Evolutionary conservation across 2,797 vertebrate genomes (phyloP).

Genomic region (Brachyrhaphis roseni): DNA sequence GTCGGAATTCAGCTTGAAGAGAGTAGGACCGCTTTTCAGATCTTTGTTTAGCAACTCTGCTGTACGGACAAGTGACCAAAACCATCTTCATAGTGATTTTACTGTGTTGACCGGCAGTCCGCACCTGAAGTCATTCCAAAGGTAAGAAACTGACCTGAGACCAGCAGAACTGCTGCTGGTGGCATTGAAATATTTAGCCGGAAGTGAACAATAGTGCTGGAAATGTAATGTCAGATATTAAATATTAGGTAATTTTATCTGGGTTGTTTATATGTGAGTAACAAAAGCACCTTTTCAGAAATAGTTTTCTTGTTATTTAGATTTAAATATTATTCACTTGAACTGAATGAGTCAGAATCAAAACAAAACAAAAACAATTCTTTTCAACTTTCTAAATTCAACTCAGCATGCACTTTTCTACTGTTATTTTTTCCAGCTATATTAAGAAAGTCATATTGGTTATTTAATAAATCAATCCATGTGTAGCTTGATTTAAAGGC

Average conservation of each 20-base stretch:
- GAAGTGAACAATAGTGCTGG: not conserved
- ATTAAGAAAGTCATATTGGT: not conserved
- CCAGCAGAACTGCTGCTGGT: not conserved
- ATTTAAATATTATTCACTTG: not conserved
- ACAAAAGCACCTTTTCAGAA: not conserved
- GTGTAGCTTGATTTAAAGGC: not conserved
- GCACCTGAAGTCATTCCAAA: slow-evolving; percentile 9
- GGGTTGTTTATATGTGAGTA: not conserved
- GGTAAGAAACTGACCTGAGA: slow-evolving; percentile 41
- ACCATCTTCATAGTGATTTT: not conserved
- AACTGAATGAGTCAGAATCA: not conserved
- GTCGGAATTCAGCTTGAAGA: not conserved
- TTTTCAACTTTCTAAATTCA: not conserved
- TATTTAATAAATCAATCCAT: not conserved
- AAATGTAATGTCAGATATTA: not conserved
- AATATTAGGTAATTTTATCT: not conserved
- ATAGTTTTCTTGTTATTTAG: not conserved
- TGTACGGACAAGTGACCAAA: not conserved
- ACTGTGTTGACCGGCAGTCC: slow-evolving; percentile 7
- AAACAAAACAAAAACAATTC: not conserved
- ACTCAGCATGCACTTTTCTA: not conserved
- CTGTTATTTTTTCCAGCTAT: not conserved
- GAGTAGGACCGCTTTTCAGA: not conserved
- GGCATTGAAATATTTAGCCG: not conserved
- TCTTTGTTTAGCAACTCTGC: slow-evolving; percentile 1